Conservation (phyloP, 1,140 invertebrate genomes). For the Bursaphelenchus mucronatus region DNA sequence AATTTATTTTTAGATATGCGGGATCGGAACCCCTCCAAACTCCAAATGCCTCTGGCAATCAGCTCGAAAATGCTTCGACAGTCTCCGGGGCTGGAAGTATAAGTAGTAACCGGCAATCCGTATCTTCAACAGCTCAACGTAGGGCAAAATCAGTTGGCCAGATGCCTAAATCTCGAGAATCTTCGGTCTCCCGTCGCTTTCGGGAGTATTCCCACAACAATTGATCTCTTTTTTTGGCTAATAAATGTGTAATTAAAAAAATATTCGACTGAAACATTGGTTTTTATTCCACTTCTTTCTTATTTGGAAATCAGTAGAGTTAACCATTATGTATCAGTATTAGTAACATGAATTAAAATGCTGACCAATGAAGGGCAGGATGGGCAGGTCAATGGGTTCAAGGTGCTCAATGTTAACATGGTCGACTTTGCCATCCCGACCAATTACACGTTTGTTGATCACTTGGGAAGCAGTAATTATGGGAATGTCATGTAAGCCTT, state of each 20-base stretch:
- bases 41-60: no score
- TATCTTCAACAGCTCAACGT: slow-evolving; percentile 34
- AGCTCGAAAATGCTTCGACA: no score
- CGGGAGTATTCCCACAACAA: slow-evolving; percentile 25
- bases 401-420: slow-evolving; percentile 33
- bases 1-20: no score
- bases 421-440: slow-evolving; percentile 50
- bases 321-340: no score
- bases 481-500: slow-evolving; percentile 60
- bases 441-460: slow-evolving; percentile 46
- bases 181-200: slow-evolving; percentile 13
- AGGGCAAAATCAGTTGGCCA: slow-evolving; percentile 46
- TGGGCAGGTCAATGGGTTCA: slow-evolving; percentile 18
- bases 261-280: background rate
- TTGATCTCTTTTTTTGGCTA: background rate
- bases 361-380: background rate
- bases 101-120: slow-evolving; percentile 36
- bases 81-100: slow-evolving; percentile 20
- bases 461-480: slow-evolving; percentile 55
- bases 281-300: slow-evolving; percentile 3
- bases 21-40: no score
- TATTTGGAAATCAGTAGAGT: background rate
- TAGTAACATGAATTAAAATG: no score
- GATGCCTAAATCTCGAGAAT: slow-evolving; percentile 25
- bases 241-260: no score